phyloP scores from a whole-genome alignment of 2,888 invertebrate species.

The Ariolimax columbianus region DNA sequence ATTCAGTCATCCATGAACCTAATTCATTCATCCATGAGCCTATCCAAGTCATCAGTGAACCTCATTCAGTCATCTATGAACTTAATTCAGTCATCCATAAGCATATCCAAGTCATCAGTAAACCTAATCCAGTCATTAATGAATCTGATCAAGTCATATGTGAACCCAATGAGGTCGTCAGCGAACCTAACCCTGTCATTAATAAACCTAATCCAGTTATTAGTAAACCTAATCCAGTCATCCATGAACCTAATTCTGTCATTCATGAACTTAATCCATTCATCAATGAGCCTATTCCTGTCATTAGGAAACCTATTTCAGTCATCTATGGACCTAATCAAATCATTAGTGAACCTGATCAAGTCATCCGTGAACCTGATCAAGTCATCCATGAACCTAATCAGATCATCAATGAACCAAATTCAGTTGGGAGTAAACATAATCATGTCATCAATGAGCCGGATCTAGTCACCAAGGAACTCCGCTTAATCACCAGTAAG shows the following conservation, averaged over 20 bases:
- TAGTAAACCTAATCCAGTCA: neutral
- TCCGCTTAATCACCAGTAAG: too few relatives aligned
- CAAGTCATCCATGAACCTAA: neutral
- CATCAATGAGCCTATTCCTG: too few relatives aligned
- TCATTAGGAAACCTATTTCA: too few relatives aligned
- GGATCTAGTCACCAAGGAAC: too few relatives aligned
- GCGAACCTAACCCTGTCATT: neutral
- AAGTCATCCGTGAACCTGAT: neutral
- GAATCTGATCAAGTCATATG: neutral
- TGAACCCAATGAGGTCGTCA: neutral
- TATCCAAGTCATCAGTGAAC: neutral
- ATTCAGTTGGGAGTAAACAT: too few relatives aligned
- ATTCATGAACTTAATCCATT: too few relatives aligned
- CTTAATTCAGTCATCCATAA: neutral
- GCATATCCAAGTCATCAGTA: neutral
- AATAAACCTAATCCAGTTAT: neutral
- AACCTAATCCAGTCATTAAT: neutral
- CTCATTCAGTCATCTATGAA: neutral
- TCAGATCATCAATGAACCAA: too few relatives aligned
- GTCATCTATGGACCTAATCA: too few relatives aligned
- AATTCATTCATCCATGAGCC: neutral
- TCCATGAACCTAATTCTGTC: neutral
- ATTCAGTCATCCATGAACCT: neutral
- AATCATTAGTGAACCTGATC: neutral
- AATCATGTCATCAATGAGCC: too few relatives aligned